Conservation (phyloP, 2,113 vertebrate genomes). For the Coptodon bakossiorum region DNA sequence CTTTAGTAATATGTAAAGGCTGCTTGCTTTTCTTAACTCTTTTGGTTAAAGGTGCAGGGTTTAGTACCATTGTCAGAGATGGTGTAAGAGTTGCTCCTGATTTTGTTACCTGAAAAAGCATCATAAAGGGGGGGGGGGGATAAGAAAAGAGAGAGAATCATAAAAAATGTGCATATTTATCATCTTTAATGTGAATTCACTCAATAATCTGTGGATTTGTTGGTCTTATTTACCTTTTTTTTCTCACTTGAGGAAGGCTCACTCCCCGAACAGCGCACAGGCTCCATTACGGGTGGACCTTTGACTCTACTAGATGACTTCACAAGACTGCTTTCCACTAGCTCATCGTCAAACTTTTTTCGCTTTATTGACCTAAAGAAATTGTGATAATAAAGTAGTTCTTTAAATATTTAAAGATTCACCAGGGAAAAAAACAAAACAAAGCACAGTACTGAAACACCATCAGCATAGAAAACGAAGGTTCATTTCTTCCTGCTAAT, state of each 20-base stretch:
- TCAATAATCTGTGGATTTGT: neutral
- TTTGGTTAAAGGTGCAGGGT: constrained; percentile 80
- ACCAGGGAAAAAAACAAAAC: neutral
- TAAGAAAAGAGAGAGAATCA: neutral
- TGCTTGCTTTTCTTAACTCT: constrained; percentile 95
- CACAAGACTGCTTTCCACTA: constrained; percentile 94
- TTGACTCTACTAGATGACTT: constrained; percentile 90
- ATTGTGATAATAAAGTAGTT: neutral
- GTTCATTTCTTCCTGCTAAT: neutral
- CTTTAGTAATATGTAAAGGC: constrained; percentile 90
- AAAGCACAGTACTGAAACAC: neutral
- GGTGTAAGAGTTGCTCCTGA: constrained; percentile 73
- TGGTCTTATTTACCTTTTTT: constrained; percentile 77
- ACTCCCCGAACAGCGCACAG: constrained; percentile 82
- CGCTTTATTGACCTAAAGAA: constrained; percentile 87
- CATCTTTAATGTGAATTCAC: neutral
- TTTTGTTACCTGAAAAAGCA: constrained; percentile 77
- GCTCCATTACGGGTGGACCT: constrained; percentile 82
- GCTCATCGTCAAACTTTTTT: constrained; percentile 95
- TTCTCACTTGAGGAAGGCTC: constrained; percentile 83
- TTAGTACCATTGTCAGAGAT: constrained; percentile 76
- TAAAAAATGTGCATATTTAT: neutral
- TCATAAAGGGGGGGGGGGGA: neutral
- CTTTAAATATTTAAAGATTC: neutral
- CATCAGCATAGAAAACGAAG: neutral